Base-by-base conservation (phyloP, 2,888 invertebrate species). In the Cerastis leucographa region DNA sequence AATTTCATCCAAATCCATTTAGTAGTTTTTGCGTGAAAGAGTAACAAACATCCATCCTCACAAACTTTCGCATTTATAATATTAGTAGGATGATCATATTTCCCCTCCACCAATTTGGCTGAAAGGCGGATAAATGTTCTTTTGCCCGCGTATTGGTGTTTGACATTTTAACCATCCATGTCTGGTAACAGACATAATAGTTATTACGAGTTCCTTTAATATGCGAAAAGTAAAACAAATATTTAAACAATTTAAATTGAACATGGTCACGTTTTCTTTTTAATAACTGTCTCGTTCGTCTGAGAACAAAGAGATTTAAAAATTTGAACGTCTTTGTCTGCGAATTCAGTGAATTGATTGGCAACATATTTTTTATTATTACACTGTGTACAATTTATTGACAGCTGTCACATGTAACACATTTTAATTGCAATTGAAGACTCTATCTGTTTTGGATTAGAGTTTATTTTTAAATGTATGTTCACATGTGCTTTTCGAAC, bases 111-210 rank as follows among this genome's bases (percentile, higher is more conserved):
- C 22, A 7, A 29, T 59, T 59, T 59, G 0, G 8, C 17, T 59
- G 29, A 61, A 35, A 35, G 1, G 35, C 61, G 11, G 17, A 19
- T 9, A 7, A 51, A 51, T 2, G 29, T 35, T n/a, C 54, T 11
- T 25, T 19, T 54, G 6, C n/a, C 14, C 56, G 14, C 25, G 11
- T 54, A 2, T 35, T 8, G 19, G 29, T 22, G 35, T 17, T 61
- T 61, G 46, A 14, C 12, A 46, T 44, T 46, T n/a, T n/a, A 46
- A 61, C n/a, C n/a, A n/a, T 4, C 22, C 22, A 46, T 19, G 22
- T 74, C n/a, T n/a, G n/a, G n/a, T 66, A n/a, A 51, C 59, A 77
- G 65, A 66, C 7, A 8, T 56, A 65, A 77, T 42, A 67, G 62
- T 59, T 56, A 35, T 35, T n/a, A 54, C n/a, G 12, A 54, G 22